Conservation (phyloP, 1,140 invertebrate species). For the Drosophila jambulina region DNA sequence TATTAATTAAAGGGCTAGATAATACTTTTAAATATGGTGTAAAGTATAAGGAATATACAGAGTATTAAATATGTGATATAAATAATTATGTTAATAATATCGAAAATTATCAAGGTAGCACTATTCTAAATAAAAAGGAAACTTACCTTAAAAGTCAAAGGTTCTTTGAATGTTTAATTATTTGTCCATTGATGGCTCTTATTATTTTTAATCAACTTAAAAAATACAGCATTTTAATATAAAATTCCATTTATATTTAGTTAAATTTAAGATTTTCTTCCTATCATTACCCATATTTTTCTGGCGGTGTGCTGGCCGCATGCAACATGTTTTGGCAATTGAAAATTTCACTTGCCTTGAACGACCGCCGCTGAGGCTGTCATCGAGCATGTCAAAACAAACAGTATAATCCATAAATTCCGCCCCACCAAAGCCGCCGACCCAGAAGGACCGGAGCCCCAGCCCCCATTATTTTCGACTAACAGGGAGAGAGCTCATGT, state of each 20-base stretch:
- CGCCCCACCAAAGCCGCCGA: slow-evolving; percentile 4
- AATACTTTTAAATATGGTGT: background rate
- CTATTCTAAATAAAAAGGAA: too few relatives aligned
- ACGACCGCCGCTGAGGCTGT: slow-evolving; percentile 49
- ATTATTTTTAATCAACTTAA: background rate
- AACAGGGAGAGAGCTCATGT: slow-evolving; percentile 17
- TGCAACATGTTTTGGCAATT: slow-evolving; percentile 52
- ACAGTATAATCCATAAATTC: slow-evolving; percentile 74
- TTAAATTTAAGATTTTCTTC: background rate
- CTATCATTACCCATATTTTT: background rate
- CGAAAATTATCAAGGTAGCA: too few relatives aligned
- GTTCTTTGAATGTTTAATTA: too few relatives aligned
- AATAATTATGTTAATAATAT: background rate
- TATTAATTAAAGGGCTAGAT: background rate
- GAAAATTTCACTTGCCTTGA: slow-evolving; percentile 32
- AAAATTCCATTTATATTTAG: background rate
- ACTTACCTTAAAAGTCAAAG: too few relatives aligned
- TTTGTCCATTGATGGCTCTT: too few relatives aligned
- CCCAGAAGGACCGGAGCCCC: background rate
- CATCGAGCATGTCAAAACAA: slow-evolving; percentile 84
- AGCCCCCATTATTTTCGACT: slow-evolving; percentile 10
- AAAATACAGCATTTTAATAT: background rate
- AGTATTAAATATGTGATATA: background rate
- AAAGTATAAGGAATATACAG: too few relatives aligned
- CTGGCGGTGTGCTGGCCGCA: background rate